phyloP scores from a whole-genome alignment of 2,888 invertebrate genomes.

The Oxytorus armatus region DNA sequence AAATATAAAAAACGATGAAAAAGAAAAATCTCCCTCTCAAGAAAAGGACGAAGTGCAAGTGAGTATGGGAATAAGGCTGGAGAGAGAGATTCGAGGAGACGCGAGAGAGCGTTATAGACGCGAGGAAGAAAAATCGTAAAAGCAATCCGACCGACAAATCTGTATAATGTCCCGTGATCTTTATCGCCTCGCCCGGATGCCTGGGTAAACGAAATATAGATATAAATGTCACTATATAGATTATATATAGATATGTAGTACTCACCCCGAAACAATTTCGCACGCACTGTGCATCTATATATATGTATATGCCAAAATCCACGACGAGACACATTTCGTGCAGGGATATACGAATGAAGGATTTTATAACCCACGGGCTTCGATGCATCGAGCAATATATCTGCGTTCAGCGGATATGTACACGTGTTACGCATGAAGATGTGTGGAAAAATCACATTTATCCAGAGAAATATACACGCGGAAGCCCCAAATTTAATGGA shows the following conservation, averaged over 20 bases:
- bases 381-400: constrained; percentile 39
- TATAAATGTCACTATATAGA: no score
- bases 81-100: constrained; percentile 41
- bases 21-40: constrained; percentile 52
- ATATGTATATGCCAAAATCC: constrained; percentile 23
- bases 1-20: constrained; percentile 71
- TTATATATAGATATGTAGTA: constrained; percentile 13
- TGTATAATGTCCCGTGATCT: constrained; percentile 84
- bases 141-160: constrained; percentile 84
- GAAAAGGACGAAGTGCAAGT: constrained; percentile 30
- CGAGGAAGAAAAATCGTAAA: constrained; percentile 83
- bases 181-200: constrained; percentile 77
- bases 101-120: constrained; percentile 66
- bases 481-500: not conserved
- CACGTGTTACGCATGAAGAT: constrained; percentile 4
- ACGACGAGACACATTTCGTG: constrained; percentile 43
- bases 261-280: constrained; percentile 31
- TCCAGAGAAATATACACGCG: not conserved
- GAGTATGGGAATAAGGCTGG: constrained; percentile 25
- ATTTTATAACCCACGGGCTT: constrained; percentile 71
- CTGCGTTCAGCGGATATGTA: constrained; percentile 13
- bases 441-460: not conserved
- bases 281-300: constrained; percentile 19
- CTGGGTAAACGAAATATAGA: constrained; percentile 55
- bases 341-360: constrained; percentile 72